Conservation (phyloP, 2,113 vertebrate species). For the Phalacrocorax aristotelis region DNA sequence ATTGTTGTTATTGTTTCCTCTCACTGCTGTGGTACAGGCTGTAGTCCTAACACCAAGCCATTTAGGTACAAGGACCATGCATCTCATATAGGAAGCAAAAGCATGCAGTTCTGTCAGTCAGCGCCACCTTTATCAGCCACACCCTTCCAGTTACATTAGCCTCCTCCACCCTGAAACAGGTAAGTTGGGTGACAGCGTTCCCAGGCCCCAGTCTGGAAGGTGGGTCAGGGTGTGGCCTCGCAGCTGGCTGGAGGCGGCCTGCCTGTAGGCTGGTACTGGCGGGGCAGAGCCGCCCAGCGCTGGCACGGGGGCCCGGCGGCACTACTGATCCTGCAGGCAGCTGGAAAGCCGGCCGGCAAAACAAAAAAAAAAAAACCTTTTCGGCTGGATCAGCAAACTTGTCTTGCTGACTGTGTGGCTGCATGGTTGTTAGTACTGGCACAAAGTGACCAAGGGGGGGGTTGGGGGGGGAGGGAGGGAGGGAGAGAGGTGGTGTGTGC, state of each 20-base stretch:
- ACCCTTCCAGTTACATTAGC: slow-evolving; percentile 5
- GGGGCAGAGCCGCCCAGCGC: neutral
- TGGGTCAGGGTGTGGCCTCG: slow-evolving; percentile 38
- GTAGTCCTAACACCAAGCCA: neutral
- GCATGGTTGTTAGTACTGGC: neutral
- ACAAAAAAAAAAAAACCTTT: neutral
- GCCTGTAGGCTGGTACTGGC: neutral
- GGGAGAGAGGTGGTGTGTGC: too few species aligned
- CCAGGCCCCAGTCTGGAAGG: slow-evolving; percentile 33
- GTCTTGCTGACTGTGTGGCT: neutral
- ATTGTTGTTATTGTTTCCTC: neutral
- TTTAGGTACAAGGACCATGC: neutral
- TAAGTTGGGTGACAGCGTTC: slow-evolving; percentile 32
- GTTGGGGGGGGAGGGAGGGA: neutral
- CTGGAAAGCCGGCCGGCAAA: neutral
- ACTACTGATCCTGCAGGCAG: neutral
- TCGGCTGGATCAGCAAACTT: neutral
- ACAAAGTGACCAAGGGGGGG: neutral
- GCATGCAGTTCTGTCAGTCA: slow-evolving; percentile 7
- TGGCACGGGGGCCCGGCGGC: neutral
- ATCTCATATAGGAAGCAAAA: neutral
- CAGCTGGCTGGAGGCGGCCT: neutral
- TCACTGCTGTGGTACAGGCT: neutral
- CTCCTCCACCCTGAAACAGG: slow-evolving; percentile 56
- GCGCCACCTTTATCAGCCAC: slow-evolving; percentile 5